Percentiles rank a stretch among this genome's conserved stretches.
Conservation (phyloP, 2,113 vertebrate genomes). For the Phoxinus phoxinus region DNA sequence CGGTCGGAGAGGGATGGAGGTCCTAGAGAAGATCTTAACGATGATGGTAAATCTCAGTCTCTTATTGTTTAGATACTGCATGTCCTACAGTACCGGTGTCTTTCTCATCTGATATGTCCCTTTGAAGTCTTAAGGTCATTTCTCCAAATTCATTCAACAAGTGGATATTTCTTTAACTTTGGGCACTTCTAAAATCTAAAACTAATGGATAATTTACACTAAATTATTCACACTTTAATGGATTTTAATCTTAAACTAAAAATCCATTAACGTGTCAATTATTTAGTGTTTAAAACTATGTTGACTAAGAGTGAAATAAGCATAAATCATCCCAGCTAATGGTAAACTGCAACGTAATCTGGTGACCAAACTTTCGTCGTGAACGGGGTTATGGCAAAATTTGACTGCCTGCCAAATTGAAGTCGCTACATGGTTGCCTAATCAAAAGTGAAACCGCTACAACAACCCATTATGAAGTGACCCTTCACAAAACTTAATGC, state of each 20-base stretch:
- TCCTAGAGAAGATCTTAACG: neutral
- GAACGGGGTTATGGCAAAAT: too few species aligned
- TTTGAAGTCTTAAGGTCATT: neutral
- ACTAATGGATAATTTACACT: too few species aligned
- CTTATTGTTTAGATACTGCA: neutral
- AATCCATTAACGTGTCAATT: constrained; percentile 29
- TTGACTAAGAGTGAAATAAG: neutral
- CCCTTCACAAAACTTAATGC: too few species aligned
- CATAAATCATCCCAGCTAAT: neutral
- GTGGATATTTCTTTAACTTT: neutral
- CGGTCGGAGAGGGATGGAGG: neutral
- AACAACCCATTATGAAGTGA: too few species aligned
- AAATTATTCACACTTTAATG: too few species aligned
- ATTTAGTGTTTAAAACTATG: neutral
- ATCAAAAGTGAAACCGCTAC: too few species aligned
- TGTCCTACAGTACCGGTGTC: neutral
- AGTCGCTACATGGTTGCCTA: too few species aligned
- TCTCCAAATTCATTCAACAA: neutral
- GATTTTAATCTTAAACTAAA: neutral
- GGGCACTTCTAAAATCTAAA: neutral
- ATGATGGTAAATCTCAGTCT: constrained; percentile 32
- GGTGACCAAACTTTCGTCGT: too few species aligned
- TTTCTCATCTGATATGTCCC: neutral
- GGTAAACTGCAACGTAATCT: too few species aligned
- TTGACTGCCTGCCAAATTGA: too few species aligned